Conservation (phyloP, 2,113 vertebrate species). For the Misgurnus anguillicaudatus region DNA sequence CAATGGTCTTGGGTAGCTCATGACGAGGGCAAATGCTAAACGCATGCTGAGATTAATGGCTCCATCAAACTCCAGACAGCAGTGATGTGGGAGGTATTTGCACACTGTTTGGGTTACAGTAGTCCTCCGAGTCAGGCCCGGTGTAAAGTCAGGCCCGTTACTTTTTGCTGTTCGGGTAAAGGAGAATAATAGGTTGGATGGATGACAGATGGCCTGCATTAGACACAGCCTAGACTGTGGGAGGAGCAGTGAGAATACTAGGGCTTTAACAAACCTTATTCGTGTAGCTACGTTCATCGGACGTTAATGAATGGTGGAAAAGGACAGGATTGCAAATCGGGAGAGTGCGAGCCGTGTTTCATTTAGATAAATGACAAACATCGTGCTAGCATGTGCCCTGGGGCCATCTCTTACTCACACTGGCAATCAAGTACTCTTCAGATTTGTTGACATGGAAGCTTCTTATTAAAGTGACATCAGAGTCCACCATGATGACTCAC, state of each 20-base stretch:
- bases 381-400: not conserved
- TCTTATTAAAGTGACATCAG: constrained; percentile 34
- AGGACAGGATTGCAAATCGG: constrained; percentile 17
- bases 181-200: constrained; percentile 60
- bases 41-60: not conserved
- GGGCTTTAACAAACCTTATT: constrained; percentile 48
- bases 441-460: constrained; percentile 27
- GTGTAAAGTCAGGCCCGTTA: constrained; percentile 52
- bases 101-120: constrained; percentile 24
- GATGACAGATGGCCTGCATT: constrained; percentile 51
- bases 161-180: constrained; percentile 48
- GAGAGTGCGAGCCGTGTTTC: constrained; percentile 4
- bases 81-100: constrained; percentile 12
- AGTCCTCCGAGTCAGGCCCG: constrained; percentile 37
- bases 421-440: constrained; percentile 27
- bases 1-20: too few relatives aligned
- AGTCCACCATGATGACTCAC: constrained; percentile 12
- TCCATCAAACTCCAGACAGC: constrained; percentile 1
- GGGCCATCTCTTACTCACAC: constrained; percentile 30
- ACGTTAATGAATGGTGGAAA: constrained; percentile 35
- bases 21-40: not conserved
- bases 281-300: constrained; percentile 34
- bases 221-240: not conserved
- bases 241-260: not conserved
- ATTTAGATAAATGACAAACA: constrained; percentile 29